Base-by-base conservation (phyloP, 2,888 invertebrate genomes). In the Lissocephala sabroskyi region DNA sequence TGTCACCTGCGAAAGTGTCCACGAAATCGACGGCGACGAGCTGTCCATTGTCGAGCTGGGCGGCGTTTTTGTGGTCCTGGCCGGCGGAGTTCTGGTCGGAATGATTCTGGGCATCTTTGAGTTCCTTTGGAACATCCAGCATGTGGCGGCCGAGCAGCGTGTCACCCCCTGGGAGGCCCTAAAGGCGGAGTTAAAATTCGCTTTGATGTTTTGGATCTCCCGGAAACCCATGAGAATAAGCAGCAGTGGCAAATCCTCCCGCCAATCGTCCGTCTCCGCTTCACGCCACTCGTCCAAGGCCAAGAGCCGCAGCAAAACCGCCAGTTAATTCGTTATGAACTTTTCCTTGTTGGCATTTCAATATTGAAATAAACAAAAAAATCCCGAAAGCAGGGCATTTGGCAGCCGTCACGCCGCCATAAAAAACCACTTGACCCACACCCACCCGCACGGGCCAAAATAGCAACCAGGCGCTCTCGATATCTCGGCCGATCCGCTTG, bases 51-150 rank as follows among this genome's bases (percentile, higher is more conserved):
- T 80, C 3, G 95, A 97, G 81, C 93, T 96, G 1, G 96, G 96
- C 56, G 96, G 97, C 61, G 94, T 96, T 26, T 97, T 96, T 81
- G 87, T 96, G 5, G 94, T 96, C 3, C 87, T 97, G 1, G 89
- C 90, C 2, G 86, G 87, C 9, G 96, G 96, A 0, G 90, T 93
- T 37, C 78, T 87, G 1, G 82, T 91, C 14, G 92, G 95, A 0
- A 85, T 92, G n/a, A 56, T 92, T 4, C 88, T 96, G 18, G 94
- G 95, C 10, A 84, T 95, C 13, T 86, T 91, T 45, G 96, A 98
- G 84, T 96, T 97, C 79, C 84, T 95, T 17, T 90, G 95, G 89
- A 93, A 95, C 80, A 90, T 94, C 1, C 88, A 91, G 60, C 89
- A 92, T 79, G 90, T 94, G 43, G 90, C 93, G 16, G 90, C 91